Base-by-base conservation (phyloP, 2,888 invertebrate genomes). In the Temnothorax unifasciatus region DNA sequence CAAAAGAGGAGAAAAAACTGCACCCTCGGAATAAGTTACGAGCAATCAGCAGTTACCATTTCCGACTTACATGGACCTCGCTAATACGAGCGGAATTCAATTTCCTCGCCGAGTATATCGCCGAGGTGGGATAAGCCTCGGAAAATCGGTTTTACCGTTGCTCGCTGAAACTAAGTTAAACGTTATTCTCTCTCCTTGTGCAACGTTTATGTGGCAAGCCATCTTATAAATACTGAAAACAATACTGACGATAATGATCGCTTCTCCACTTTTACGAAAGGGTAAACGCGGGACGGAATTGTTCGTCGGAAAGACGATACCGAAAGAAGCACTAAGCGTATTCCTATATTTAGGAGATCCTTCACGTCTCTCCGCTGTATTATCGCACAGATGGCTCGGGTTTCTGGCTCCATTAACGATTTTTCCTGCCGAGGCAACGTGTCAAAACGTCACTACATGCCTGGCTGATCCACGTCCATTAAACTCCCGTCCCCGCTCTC, bases 341-440 rank as follows among this genome's bases (percentile, higher is more conserved):
- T 71, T 71, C 18, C 47, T 71, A n/a, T 25, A 38, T 34, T 47
- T 75, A 66, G 25, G 8, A 2, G 4, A 44, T 57, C 18, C 21
- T 21, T 81, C 59, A 47, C 74, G 21, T 73, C 34, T 47, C 15
- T 25, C 29, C 29, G 34, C 13, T 44, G 2, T 71, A 69, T 69
- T 79, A 81, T 74, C 38, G 68, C 63, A 34, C 63, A 34, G 50
- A 61, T 34, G 82, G 69, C 73, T 86, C 77, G 68, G 52, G 25
- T 86, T 86, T 86, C 86, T 79, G 25, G 77, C 11, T 86, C 86
- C 86, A 86, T 86, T 86, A 86, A 61, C 61, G 86, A 85, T 86
- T 86, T 85, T 82, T 86, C 76, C 50, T 47, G 47, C 6, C 54
- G 76, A 79, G 44, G 50, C 59, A 66, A 66, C 52, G 50, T 50